Conservation (phyloP, 1,140 invertebrate species). For the Paralvinella palmiformis region DNA sequence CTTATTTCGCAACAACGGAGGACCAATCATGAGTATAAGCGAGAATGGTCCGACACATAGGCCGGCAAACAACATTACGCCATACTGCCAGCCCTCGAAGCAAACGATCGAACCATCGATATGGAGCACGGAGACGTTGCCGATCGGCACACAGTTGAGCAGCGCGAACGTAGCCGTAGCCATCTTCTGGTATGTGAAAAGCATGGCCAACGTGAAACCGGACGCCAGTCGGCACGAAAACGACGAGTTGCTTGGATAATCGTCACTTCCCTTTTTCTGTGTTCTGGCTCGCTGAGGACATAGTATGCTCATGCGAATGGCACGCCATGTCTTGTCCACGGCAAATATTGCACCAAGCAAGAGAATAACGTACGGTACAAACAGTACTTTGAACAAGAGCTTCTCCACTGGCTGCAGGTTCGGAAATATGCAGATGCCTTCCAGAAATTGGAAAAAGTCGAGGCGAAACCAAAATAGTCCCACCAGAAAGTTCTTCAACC, state of each 20-base stretch:
- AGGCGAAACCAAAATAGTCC: constrained; percentile 5
- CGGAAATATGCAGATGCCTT: background rate
- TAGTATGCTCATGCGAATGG: no score
- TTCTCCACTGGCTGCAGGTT: background rate
- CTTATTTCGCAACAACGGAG: background rate
- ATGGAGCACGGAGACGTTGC: background rate
- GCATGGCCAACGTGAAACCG: constrained; percentile 1
- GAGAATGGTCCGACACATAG: background rate
- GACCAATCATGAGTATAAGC: constrained; percentile 1
- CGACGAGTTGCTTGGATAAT: background rate
- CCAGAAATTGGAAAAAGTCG: background rate
- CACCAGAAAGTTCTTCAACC: background rate
- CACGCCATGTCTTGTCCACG: no score
- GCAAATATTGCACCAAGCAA: background rate
- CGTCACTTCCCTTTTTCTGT: no score
- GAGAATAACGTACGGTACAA: constrained; percentile 5
- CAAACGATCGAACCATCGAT: constrained; percentile 1
- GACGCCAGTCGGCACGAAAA: background rate
- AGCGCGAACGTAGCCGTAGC: constrained; percentile 1
- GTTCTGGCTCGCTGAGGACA: no score
- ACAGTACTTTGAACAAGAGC: background rate
- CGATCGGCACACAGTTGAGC: constrained; percentile 5
- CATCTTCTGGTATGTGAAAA: constrained; percentile 7
- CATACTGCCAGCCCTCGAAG: background rate
- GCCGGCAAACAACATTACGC: background rate